These are phyloP conservation scores for Puntigrus tetrazona DNA, from an alignment of 2,113 vertebrate genomes.

Conservation along the genomic window DNA sequence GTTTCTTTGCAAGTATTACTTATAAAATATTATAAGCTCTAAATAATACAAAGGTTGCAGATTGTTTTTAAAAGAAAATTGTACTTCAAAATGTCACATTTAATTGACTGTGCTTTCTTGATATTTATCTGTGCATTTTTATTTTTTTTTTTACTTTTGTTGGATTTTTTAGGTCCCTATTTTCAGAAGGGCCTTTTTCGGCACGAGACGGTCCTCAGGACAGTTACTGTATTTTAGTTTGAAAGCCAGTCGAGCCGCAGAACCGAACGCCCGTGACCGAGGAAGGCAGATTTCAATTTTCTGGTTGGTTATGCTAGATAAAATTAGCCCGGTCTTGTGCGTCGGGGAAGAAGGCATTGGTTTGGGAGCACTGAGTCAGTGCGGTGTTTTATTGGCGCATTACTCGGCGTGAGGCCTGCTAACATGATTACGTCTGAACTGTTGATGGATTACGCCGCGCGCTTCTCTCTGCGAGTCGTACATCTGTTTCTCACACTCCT, in stretches of 20 bases:
- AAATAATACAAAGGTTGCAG: too few species aligned
- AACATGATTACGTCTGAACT: not conserved
- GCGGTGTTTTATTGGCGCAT: not conserved
- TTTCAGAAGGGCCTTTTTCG: not conserved
- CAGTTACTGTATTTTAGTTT: not conserved
- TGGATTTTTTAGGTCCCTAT: too few species aligned
- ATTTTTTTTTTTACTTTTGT: too few species aligned
- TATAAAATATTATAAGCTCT: too few species aligned
- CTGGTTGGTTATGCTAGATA: conserved; percentile 3
- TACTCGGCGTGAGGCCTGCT: not conserved
- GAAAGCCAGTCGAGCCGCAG: not conserved
- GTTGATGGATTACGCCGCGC: not conserved
- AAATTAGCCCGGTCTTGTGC: not conserved
- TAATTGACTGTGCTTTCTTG: too few species aligned
- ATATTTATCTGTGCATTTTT: too few species aligned
- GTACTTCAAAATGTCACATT: too few species aligned
- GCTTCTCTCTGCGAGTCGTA: not conserved
- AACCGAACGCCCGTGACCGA: not conserved
- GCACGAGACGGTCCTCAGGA: not conserved
- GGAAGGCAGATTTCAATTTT: conserved; percentile 5
- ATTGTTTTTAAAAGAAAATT: too few species aligned
- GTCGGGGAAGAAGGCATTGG: not conserved
- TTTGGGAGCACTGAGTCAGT: not conserved
- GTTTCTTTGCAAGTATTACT: too few species aligned
- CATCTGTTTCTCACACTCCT: not conserved